Base-by-base conservation (phyloP, 1,140 invertebrate species). In the Halyomorpha halys region DNA sequence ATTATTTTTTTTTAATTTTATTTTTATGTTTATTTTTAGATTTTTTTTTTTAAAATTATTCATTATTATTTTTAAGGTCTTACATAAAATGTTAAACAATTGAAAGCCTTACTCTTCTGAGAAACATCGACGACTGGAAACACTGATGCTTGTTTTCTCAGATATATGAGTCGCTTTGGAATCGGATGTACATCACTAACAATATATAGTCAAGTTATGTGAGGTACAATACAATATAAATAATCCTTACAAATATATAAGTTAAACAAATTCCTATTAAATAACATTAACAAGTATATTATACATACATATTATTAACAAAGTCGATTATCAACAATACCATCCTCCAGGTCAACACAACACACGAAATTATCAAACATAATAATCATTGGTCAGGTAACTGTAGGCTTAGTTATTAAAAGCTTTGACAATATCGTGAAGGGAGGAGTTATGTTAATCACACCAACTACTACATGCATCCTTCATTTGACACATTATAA, bases 371-470 rank as follows among this genome's bases (percentile, higher is more conserved):
- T 21, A n/a, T 25, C 16, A 45, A 23, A 44, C 14, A 44, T 44
- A 61, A 30, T 44, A 44, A 45, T 61, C 44, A 45, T 23, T 45
- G 60, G 60, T 61, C 60, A 61, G 60, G 60, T 61, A 61, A 61
- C 60, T 61, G 60, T 61, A 61, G 34, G 53, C 53, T 5, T 25
- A 23, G 53, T 23, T 56, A 23, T 56, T 23, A 25, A 23, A 56
- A 56, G 53, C 53, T 23, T 56, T 56, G 23, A 25, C 53, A 56
- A 25, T 13, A 56, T 23, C 53, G 18, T 56, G 53, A 56, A 56
- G 21, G 23, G 53, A 23, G 53, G 53, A 15, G n/a, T 49, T 3
- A n/a, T 49, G 47, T 56, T 56, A 25, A 16, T 23, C 53, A 56
- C 53, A 56, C 19, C 19, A 56, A 56, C 23, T 16, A 23, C 23